Evolutionary conservation across 2,113 vertebrate species (phyloP).

Genomic region (Eclectus roratus): DNA sequence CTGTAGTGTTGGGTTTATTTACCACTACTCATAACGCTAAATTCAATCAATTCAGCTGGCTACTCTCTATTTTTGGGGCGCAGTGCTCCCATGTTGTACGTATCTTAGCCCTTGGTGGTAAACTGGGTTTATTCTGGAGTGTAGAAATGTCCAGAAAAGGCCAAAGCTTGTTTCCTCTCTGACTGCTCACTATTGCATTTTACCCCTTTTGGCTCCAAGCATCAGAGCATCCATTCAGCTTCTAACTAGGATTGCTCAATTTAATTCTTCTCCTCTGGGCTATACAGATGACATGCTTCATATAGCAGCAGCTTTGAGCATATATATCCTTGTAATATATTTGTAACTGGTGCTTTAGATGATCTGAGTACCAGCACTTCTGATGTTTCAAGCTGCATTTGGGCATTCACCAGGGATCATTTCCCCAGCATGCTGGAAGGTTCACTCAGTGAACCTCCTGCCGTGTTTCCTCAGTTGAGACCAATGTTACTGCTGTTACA

Average conservation of each 20-base stretch:
- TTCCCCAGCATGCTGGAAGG: slow-evolving; percentile 54
- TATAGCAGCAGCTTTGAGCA: slow-evolving; percentile 41
- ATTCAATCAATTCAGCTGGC: not conserved
- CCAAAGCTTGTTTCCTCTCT: not conserved
- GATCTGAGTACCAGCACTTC: not conserved
- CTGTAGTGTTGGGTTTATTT: not conserved
- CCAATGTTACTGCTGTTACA: slow-evolving; percentile 20
- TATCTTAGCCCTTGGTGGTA: not conserved
- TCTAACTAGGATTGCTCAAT: slow-evolving; percentile 50
- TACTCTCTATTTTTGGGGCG: not conserved
- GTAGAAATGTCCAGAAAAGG: not conserved
- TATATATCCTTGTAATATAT: slow-evolving; percentile 14
- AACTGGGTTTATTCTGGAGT: not conserved
- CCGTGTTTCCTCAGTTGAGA: slow-evolving; percentile 43
- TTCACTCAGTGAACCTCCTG: slow-evolving; percentile 15
- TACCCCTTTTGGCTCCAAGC: not conserved
- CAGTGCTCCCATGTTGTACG: rapidly evolving
- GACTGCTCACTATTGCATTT: not conserved
- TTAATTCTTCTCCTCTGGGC: slow-evolving; percentile 64
- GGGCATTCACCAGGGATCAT: slow-evolving; percentile 44
- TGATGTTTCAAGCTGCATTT: slow-evolving; percentile 28
- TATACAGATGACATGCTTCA: slow-evolving; percentile 59
- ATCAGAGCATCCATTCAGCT: slow-evolving; percentile 48
- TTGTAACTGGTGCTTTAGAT: slow-evolving; percentile 27
- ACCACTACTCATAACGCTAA: not conserved